Evolutionary conservation across 2,888 invertebrate species (phyloP).

Genomic region (Atethmia centrago): DNA sequence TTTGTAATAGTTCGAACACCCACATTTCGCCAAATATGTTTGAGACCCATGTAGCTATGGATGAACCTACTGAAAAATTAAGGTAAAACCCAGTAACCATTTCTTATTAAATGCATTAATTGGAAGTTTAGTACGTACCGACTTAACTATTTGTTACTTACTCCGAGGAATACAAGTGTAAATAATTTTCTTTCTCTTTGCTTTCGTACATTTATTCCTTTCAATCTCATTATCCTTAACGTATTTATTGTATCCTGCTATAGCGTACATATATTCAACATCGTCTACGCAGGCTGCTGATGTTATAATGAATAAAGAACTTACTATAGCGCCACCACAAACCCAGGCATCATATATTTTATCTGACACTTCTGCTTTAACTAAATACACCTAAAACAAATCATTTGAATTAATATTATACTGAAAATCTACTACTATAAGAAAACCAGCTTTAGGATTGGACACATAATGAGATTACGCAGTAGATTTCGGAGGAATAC

Average conservation of each 20-base stretch:
- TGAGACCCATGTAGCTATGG: too few species aligned
- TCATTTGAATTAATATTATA: neutral
- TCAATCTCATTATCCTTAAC: constrained; percentile 16
- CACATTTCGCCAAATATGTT: neutral
- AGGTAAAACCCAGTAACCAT: too few species aligned
- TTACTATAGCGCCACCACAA: constrained; percentile 46
- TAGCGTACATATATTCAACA: constrained; percentile 32
- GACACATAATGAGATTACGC: too few species aligned
- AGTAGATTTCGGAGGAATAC: neutral
- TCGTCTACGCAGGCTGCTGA: constrained; percentile 39
- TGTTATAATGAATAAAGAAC: constrained; percentile 17
- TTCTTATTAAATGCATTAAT: neutral
- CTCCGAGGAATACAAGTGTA: constrained; percentile 28
- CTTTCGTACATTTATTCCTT: neutral
- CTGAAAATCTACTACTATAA: neutral
- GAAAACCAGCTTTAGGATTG: neutral
- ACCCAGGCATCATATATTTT: constrained; percentile 34
- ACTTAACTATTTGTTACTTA: constrained; percentile 12
- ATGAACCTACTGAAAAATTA: neutral
- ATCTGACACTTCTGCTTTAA: constrained; percentile 34
- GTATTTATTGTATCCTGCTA: constrained; percentile 30
- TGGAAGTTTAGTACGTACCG: neutral
- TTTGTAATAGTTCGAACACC: neutral
- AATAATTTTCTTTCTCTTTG: constrained; percentile 26
- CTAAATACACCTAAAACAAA: constrained; percentile 26